Evolutionary conservation across 37 sponge, comb jelly and placozoan species (phyloP), one percentile per base, ranked within the genome.

Genomic region (Spongilla lacustris): DNA sequence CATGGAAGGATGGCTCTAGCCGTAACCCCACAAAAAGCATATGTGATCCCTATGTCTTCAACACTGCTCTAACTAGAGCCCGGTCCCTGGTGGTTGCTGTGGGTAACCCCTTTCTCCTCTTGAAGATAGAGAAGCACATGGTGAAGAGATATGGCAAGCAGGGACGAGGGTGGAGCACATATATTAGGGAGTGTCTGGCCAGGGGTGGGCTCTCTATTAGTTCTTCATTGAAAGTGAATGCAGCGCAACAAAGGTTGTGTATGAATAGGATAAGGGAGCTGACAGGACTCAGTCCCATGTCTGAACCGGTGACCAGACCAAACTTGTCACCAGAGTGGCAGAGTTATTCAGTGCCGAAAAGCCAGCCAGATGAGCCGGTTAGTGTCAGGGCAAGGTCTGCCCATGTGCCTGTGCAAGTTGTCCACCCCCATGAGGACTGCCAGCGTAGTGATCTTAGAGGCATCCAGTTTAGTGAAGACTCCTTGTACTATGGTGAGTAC

Each of bases 21-120:
- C 67, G 78, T 28, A 86, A 93, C 73, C 81, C 93, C 0, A 93
- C 90, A 0, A 93, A 86, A 72, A 87, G 90, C 71, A 67, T 93
- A 31, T 78, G 79, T 71, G 91, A 86, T 79, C 90, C 72, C 17
- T 77, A n/a, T 35, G 83, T 93, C 10, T 89, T 93, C 68, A 93
- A 89, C 75, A 93, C 93, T 46, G 90, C 84, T 69, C 50, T 93
- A 71, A 93, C 90, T 28, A 68, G 93, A 50, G 86, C 93, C 66
- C 75, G 83, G 68, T 86, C 84, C 26, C 84, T 93, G 14, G 87
- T 93, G 13, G 87, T 93, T 36, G 71, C 80, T 58, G 84, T 93
- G 10, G 93, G 93, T 2, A 93, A 93, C 38, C 93, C 90, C 22
- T 93, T 83, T 41, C 68, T 82, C n/a, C 87, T 93, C 17, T 76